Evolutionary conservation across 92 coral and sea anemone species (phyloP).

Genomic region (Epizoanthus ramosus): DNA sequence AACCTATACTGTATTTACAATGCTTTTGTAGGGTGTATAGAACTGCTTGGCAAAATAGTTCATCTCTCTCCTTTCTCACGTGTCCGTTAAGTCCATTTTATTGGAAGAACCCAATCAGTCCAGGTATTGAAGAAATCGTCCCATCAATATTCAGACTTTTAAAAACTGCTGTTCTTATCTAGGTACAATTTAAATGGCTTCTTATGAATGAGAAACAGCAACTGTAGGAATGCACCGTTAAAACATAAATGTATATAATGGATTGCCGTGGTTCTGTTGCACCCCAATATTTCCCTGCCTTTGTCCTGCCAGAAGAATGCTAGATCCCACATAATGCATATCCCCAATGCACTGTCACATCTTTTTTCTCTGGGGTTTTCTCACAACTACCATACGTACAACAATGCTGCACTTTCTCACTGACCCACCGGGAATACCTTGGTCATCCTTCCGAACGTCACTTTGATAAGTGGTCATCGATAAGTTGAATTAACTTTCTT

Average conservation of each 20-base stretch:
- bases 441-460: not conserved
- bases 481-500: constrained; percentile 24
- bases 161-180: not conserved
- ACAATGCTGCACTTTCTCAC: no score
- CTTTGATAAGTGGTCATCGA: constrained; percentile 9
- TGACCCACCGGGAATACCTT: no score
- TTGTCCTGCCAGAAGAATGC: not conserved
- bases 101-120: not conserved
- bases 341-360: no score
- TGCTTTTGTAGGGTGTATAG: not conserved
- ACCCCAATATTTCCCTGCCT: not conserved
- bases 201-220: not conserved
- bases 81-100: not conserved
- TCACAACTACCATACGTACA: not conserved
- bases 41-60: constrained; percentile 1
- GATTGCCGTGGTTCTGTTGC: not conserved
- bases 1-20: constrained; percentile 32
- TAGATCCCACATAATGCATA: not conserved
- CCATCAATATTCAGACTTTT: not conserved
- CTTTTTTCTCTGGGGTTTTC: not conserved
- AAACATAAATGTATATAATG: not conserved
- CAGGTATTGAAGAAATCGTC: not conserved
- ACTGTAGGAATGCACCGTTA: not conserved
- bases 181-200: not conserved
- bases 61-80: not conserved